Conservation (phyloP, 2,113 vertebrate genomes). For the Lepisosteus osseus region DNA sequence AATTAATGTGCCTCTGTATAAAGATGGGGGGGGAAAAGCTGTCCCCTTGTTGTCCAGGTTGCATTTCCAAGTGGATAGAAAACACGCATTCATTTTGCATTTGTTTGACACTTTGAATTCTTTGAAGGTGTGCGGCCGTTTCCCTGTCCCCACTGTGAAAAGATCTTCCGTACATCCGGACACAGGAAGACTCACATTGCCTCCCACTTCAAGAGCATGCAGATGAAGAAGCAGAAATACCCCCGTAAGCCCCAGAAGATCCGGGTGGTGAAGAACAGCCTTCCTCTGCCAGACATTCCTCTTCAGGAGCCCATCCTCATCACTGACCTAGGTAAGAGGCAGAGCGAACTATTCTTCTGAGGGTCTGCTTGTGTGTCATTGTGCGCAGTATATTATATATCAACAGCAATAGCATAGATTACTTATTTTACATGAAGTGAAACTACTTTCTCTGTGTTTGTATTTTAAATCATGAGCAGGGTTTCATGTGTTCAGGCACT, state of each 20-base stretch:
- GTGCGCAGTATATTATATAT: background rate
- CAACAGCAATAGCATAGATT: background rate
- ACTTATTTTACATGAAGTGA: too few species aligned
- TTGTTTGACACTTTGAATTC: too few species aligned
- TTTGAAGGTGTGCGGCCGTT: slow-evolving; percentile 86
- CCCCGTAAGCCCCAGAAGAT: slow-evolving; percentile 82
- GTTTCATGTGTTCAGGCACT: too few species aligned
- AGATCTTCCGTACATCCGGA: slow-evolving; percentile 93
- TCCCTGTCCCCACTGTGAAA: slow-evolving; percentile 95
- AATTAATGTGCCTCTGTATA: too few species aligned
- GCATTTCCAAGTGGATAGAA: too few species aligned
- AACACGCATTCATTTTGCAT: too few species aligned
- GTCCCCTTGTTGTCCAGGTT: too few species aligned
- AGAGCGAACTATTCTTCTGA: background rate
- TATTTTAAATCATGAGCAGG: too few species aligned
- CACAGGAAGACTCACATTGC: slow-evolving; percentile 95
- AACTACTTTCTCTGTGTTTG: too few species aligned
- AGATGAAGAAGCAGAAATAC: slow-evolving; percentile 85
- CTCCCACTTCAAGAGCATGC: slow-evolving; percentile 91
- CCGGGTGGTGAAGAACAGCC: slow-evolving; percentile 76
- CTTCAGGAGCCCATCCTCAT: slow-evolving; percentile 98
- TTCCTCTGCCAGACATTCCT: slow-evolving; percentile 86
- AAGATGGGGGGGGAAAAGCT: too few species aligned
- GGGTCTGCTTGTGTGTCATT: background rate
- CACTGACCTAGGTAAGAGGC: slow-evolving; percentile 85